Evolutionary conservation across 2,113 vertebrate species (phyloP).

Genomic region (Diadophis punctatus): DNA sequence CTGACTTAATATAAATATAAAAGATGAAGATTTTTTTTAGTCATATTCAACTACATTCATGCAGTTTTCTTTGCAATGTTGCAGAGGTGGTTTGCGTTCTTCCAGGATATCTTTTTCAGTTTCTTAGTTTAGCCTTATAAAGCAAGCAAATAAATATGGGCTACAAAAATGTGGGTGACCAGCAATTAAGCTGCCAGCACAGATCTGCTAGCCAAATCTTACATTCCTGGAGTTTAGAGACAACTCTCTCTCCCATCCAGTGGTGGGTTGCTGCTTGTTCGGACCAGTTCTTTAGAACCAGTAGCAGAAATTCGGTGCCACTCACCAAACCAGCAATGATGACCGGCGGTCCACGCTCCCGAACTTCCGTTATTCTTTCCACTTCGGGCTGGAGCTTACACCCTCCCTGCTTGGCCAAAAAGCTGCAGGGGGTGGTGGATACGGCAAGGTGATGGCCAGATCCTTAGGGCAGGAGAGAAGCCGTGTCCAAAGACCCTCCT

Average conservation of each 20-base stretch:
- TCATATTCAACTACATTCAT: neutral
- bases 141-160: neutral
- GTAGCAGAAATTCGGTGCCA: too few relatives aligned
- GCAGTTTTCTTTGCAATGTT: neutral
- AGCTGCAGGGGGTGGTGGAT: too few relatives aligned
- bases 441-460: too few relatives aligned
- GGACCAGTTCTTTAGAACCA: too few relatives aligned
- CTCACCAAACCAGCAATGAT: too few relatives aligned
- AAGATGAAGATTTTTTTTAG: neutral
- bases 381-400: too few relatives aligned
- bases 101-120: neutral
- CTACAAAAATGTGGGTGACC: neutral
- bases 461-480: too few relatives aligned
- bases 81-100: neutral
- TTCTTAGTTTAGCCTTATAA: neutral
- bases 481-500: too few relatives aligned
- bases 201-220: neutral
- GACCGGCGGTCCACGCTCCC: too few relatives aligned
- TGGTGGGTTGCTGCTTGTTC: too few relatives aligned
- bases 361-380: too few relatives aligned
- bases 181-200: neutral
- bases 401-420: too few relatives aligned
- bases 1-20: neutral
- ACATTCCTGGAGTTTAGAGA: neutral
- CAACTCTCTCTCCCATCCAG: neutral